These are phyloP conservation scores for Tangara arthus DNA, from an alignment of 2,797 vertebrate species.

Conservation along the genomic window DNA sequence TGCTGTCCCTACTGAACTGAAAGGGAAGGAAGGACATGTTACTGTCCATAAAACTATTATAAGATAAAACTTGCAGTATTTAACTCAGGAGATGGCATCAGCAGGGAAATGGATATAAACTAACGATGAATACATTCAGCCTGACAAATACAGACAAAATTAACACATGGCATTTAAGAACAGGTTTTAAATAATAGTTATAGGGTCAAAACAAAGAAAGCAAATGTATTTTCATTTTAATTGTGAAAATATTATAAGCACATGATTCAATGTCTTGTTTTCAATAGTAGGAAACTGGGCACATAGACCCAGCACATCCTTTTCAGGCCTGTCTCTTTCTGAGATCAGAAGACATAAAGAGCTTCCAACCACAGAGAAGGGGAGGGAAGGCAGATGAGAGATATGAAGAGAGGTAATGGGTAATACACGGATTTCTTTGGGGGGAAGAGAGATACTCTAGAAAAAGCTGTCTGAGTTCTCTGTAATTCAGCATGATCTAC, in stretches of 20 bases:
- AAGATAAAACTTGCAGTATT: not conserved
- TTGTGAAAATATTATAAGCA: not conserved
- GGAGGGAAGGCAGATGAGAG: not conserved
- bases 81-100: not conserved
- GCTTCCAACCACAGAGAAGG: not conserved
- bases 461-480: not conserved
- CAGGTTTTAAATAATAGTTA: not conserved
- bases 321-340: not conserved
- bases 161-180: not conserved
- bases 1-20: not conserved
- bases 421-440: accelerated
- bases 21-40: not conserved
- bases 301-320: not conserved
- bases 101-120: not conserved
- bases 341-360: not conserved
- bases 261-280: not conserved
- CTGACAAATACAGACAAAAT: not conserved
- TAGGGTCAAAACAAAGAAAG: not conserved
- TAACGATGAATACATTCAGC: not conserved
- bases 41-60: not conserved
- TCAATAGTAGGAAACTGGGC: not conserved
- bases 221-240: not conserved
- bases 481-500: not conserved
- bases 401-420: not conserved
- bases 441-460: not conserved